Conservation (phyloP, 1,140 invertebrate genomes). For the Drosophila murphyi region DNA sequence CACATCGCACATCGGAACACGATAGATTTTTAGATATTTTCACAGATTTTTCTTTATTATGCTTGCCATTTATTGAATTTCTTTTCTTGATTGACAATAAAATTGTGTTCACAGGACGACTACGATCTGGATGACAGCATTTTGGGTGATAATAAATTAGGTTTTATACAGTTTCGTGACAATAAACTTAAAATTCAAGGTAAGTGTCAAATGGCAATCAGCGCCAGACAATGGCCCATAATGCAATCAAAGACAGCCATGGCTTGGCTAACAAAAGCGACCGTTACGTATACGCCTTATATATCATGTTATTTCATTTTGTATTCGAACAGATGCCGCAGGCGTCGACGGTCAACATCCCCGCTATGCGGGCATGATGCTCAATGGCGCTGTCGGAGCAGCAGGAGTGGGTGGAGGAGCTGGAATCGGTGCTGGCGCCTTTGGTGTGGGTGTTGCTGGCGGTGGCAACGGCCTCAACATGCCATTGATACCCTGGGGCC, state of each 20-base stretch:
- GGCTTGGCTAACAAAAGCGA: constrained; percentile 40
- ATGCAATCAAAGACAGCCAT: constrained; percentile 42
- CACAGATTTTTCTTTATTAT: background rate
- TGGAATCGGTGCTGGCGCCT: constrained; percentile 38
- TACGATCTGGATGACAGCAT: constrained; percentile 82
- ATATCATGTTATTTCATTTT: constrained; percentile 48
- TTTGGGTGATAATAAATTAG: constrained; percentile 84
- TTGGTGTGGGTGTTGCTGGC: constrained; percentile 43
- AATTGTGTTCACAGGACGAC: constrained; percentile 68
- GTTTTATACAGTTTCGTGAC: constrained; percentile 83
- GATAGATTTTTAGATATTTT: no score
- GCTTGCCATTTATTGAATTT: constrained; percentile 13
- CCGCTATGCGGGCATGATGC: constrained; percentile 73
- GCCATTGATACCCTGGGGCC: constrained; percentile 81
- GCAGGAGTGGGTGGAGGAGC: constrained; percentile 24
- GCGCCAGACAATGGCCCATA: constrained; percentile 29
- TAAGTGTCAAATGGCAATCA: constrained; percentile 64
- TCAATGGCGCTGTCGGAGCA: constrained; percentile 50
- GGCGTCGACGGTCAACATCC: constrained; percentile 73
- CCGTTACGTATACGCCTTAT: constrained; percentile 62
- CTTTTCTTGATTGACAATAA: constrained; percentile 19
- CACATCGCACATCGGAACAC: no score
- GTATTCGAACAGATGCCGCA: constrained; percentile 70
- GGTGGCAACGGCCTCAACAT: constrained; percentile 51
- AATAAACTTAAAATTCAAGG: constrained; percentile 85